Evolutionary conservation across 2,113 vertebrate species (phyloP), one percentile per base, ranked within the genome.

Genomic region (Istiophorus platypterus): DNA sequence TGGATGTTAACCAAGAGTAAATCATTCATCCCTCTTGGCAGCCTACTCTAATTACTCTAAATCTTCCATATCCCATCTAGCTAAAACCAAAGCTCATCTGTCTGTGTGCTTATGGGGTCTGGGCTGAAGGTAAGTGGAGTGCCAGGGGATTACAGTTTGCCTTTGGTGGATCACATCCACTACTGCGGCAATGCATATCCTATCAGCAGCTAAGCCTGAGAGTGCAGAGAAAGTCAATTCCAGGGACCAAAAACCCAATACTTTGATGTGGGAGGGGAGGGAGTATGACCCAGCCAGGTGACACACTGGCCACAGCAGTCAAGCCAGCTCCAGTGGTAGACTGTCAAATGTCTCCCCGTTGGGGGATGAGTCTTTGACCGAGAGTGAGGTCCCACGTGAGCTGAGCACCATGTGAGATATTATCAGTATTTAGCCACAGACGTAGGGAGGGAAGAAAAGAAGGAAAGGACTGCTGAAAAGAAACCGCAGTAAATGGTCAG

Each of bases 41-140:
- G 61, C 72, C 47, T 67, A 79, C 76, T 86, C 78, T 78, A 89
- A 91, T 90, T 80, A 89, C 76, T 84, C 84, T 66, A 70, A 27
- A 62, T 63, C 80, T 34, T 88, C 64, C 39, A 74, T 81, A 71
- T 81, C 70, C 8, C 81, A 86, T 77, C 71, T 6, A 49, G 51
- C 73, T 91, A 69, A 88, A 91, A 82, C 78, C 70, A 62, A 84
- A 85, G 84, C 88, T 88, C 82, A 87, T 90, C 90, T 90, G 83
- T 82, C 84, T 84, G 58, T 18, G 24, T 81, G 83, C 54, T 89
- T 87, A 91, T 58, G 54, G 58, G 81, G 37, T 17, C 14, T 18
- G 79, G 76, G 72, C 67, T 64, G 80, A 63, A 72, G 70, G 79
- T 68, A 78, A 88, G 76, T 84, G 67, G 81, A 72, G 85, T 90